phyloP scores from a whole-genome alignment of 1,140 invertebrate species.

The Brachionus koreanus region DNA sequence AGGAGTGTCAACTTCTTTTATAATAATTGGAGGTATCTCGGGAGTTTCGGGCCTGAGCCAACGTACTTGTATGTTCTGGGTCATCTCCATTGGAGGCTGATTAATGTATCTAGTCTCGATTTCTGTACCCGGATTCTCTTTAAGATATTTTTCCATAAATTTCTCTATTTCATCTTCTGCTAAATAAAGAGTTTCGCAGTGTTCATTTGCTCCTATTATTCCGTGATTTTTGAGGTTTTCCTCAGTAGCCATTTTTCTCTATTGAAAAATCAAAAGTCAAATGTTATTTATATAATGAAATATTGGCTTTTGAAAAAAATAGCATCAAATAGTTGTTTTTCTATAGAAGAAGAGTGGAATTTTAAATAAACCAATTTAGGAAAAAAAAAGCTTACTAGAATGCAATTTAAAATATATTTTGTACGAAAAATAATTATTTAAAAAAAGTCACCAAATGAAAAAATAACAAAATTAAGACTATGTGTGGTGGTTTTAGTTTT shows the following conservation, averaged over 20 bases:
- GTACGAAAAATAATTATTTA: constrained; percentile 3
- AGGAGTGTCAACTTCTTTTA: constrained; percentile 23
- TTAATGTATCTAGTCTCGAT: constrained; percentile 37
- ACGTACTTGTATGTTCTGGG: constrained; percentile 36
- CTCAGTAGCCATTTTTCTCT: constrained; percentile 21
- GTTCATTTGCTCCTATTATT: constrained; percentile 1
- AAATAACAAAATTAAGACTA: constrained; percentile 1
- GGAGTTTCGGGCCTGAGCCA: constrained; percentile 41
- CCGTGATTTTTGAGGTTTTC: constrained; percentile 6
- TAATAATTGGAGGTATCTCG: constrained; percentile 38
- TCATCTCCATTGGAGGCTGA: constrained; percentile 9
- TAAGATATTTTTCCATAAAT: constrained; percentile 36
- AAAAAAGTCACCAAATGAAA: constrained; percentile 27
- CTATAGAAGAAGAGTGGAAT: neutral
- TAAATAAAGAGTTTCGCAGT: constrained; percentile 23
- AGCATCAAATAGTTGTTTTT: neutral
- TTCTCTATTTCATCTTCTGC: constrained; percentile 40
- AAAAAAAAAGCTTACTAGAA: neutral
- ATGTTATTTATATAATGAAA: constrained; percentile 2
- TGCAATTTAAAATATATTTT: neutral
- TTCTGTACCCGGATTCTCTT: constrained; percentile 21
- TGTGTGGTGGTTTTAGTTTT: constrained; percentile 13
- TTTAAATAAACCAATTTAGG: neutral
- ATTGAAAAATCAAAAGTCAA: neutral
- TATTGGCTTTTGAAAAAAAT: neutral